A percentile compares a stretch with the other conserved stretches of the same genome.
Evolutionary conservation across 2,797 vertebrate genomes (phyloP).

Genomic region (Eulemur coronatus): DNA sequence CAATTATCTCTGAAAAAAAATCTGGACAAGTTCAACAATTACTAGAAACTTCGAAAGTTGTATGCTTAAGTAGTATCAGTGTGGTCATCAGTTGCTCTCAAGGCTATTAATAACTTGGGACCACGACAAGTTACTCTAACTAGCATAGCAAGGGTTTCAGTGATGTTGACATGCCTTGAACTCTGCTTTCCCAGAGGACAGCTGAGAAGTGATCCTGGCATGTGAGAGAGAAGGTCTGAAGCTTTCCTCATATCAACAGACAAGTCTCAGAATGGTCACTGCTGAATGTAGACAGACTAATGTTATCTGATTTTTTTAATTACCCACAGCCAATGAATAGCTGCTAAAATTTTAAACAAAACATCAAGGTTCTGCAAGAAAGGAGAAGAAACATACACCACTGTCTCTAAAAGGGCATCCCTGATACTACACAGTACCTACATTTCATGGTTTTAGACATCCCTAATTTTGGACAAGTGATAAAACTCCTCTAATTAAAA

Average conservation of each 20-base stretch:
- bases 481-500: constrained; percentile 35
- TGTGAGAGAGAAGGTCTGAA: not conserved
- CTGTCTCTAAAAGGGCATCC: not conserved
- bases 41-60: not conserved
- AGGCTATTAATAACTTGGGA: not conserved
- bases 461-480: constrained; percentile 38
- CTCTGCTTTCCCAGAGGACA: not conserved
- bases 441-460: constrained; percentile 6
- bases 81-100: not conserved
- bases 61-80: not conserved
- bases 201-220: not conserved
- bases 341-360: constrained; percentile 23
- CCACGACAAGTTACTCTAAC: not conserved
- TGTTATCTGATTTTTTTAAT: not conserved
- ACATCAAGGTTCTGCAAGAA: not conserved
- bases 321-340: not conserved
- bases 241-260: not conserved
- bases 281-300: not conserved
- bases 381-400: not conserved
- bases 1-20: constrained; percentile 6
- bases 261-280: not conserved
- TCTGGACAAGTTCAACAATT: not conserved
- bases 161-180: not conserved
- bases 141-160: constrained; percentile 14
- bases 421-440: not conserved